These are phyloP conservation scores for Cyphotilapia sp. DNA, from an alignment of 2,113 vertebrate species.

Conservation along the genomic window DNA sequence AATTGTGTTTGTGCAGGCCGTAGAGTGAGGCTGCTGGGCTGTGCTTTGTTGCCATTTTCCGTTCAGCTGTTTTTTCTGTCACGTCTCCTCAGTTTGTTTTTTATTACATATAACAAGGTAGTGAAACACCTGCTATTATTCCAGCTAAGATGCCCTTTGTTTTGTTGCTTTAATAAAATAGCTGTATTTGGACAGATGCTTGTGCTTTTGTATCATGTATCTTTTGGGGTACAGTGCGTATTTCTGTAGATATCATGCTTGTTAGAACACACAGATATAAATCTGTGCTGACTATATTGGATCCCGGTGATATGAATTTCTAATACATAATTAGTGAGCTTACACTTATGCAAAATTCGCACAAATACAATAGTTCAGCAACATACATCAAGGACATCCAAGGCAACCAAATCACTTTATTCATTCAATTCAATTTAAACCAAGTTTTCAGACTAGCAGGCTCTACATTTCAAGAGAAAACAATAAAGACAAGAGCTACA, in stretches of 20 bases:
- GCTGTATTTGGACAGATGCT: not conserved
- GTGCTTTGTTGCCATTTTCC: not conserved
- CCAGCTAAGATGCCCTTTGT: not conserved
- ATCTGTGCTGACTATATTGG: not conserved
- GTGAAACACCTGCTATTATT: not conserved
- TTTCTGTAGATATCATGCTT: not conserved
- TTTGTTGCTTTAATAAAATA: not conserved
- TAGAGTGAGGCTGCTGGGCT: not conserved
- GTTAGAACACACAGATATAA: not conserved
- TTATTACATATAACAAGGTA: not conserved
- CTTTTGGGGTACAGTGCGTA: not conserved
- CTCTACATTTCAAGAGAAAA: not conserved
- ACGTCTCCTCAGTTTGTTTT: not conserved
- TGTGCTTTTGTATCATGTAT: not conserved
- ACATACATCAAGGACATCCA: not conserved
- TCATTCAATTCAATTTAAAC: constrained; percentile 6
- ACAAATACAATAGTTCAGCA: not conserved
- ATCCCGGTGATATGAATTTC: not conserved
- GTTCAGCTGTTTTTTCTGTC: not conserved
- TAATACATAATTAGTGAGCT: constrained; percentile 21
- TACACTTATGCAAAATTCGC: not conserved
- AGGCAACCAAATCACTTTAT: not conserved
- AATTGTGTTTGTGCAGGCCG: constrained; percentile 12
- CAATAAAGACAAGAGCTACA: not conserved
- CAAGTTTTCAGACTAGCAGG: not conserved